These are phyloP conservation scores for Microtus richardsoni DNA, from an alignment of 2,113 vertebrate species.

Conservation along the genomic window DNA sequence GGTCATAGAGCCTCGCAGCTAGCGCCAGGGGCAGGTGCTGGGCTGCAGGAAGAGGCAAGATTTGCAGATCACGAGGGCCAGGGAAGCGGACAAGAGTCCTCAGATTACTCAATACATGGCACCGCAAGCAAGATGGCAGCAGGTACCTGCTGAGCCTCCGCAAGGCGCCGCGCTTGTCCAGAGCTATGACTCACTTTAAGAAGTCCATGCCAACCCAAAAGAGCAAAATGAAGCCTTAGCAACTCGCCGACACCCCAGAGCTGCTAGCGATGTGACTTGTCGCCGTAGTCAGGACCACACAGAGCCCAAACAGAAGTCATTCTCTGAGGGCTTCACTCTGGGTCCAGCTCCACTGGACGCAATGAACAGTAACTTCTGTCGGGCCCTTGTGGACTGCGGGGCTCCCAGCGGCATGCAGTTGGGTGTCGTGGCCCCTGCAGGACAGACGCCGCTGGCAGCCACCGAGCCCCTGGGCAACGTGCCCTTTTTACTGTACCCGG, in stretches of 20 bases:
- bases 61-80: neutral
- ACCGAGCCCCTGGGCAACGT: conserved; percentile 78
- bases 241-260: neutral
- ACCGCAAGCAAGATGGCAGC: neutral
- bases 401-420: conserved; percentile 76
- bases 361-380: conserved; percentile 85
- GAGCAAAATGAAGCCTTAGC: neutral
- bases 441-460: conserved; percentile 60
- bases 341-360: neutral
- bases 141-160: neutral
- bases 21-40: neutral
- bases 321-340: neutral
- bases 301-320: neutral
- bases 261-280: conserved; percentile 61
- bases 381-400: conserved; percentile 79
- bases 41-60: neutral
- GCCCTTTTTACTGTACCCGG: conserved; percentile 86
- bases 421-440: conserved; percentile 78
- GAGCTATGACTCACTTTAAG: neutral
- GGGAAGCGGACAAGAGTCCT: neutral
- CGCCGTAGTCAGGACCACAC: neutral
- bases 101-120: neutral
- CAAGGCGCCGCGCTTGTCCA: neutral
- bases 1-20: neutral
- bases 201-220: neutral